phyloP scores from a whole-genome alignment of 2,888 invertebrate genomes.

The Microctonus aethiopoides region DNA sequence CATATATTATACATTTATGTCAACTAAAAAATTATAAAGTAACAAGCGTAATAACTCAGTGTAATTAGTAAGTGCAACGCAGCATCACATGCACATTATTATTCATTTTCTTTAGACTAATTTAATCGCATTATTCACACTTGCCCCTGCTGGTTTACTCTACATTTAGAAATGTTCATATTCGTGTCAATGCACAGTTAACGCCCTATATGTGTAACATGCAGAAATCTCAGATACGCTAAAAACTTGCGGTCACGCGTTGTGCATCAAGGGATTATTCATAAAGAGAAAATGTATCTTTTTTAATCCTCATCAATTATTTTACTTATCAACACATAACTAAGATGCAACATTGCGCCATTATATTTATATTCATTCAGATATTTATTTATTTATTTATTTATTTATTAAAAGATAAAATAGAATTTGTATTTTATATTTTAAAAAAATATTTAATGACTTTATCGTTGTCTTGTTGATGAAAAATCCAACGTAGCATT shows the following conservation, averaged over 20 bases:
- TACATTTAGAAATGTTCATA: constrained; percentile 36
- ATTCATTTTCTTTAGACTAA: constrained; percentile 35
- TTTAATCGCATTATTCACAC: constrained; percentile 41
- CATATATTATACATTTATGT: not conserved
- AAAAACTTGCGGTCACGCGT: constrained; percentile 37
- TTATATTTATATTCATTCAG: no score
- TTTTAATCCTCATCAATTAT: not conserved
- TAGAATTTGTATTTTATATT: not conserved
- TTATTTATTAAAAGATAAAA: not conserved
- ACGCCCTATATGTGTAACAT: constrained; percentile 63
- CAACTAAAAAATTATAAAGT: not conserved
- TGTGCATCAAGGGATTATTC: constrained; percentile 13
- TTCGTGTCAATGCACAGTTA: constrained; percentile 58
- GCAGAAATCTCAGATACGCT: constrained; percentile 55
- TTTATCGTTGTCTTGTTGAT: not conserved
- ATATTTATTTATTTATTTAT: not conserved
- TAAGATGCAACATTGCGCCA: no score
- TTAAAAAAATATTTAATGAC: no score
- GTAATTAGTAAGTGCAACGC: constrained; percentile 24
- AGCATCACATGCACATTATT: not conserved
- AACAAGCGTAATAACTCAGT: not conserved
- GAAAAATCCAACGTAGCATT: not conserved
- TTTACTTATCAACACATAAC: not conserved
- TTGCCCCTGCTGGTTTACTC: constrained; percentile 27
- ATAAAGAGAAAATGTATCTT: constrained; percentile 18